Conservation (phyloP, 2,113 vertebrate species). For the Columbina picui region DNA sequence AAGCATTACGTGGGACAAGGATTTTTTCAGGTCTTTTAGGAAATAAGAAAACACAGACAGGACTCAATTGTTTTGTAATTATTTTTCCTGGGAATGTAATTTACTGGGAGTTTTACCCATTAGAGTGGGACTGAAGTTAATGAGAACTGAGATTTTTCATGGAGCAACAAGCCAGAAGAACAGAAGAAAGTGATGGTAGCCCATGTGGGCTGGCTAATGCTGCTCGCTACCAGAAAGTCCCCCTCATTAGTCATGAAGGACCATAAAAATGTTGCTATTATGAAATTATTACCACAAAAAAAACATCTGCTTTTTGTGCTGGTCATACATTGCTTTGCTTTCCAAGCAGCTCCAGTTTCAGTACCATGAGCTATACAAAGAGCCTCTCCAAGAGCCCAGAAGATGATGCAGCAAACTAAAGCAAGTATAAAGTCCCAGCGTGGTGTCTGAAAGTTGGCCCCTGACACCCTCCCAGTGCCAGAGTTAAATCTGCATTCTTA, state of each 20-base stretch:
- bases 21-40: not conserved
- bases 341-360: not conserved
- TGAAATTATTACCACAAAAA: not conserved
- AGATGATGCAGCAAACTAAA: not conserved
- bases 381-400: not conserved
- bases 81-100: not conserved
- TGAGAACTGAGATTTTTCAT: slow-evolving; percentile 10
- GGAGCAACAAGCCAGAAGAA: not conserved
- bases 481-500: not conserved
- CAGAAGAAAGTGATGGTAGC: not conserved
- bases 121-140: not conserved
- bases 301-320: not conserved
- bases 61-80: not conserved
- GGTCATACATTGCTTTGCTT: not conserved
- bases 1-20: not conserved
- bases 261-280: not conserved
- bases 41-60: not conserved
- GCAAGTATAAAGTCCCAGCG: not conserved
- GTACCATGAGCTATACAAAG: not conserved
- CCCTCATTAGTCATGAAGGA: not conserved
- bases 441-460: not conserved
- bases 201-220: not conserved
- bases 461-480: not conserved
- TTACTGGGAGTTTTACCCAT: not conserved
- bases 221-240: not conserved